Percentiles rank a stretch among this genome's conserved stretches.
phyloP scores from a whole-genome alignment of 2,888 invertebrate species.

The Papilio protenor region DNA sequence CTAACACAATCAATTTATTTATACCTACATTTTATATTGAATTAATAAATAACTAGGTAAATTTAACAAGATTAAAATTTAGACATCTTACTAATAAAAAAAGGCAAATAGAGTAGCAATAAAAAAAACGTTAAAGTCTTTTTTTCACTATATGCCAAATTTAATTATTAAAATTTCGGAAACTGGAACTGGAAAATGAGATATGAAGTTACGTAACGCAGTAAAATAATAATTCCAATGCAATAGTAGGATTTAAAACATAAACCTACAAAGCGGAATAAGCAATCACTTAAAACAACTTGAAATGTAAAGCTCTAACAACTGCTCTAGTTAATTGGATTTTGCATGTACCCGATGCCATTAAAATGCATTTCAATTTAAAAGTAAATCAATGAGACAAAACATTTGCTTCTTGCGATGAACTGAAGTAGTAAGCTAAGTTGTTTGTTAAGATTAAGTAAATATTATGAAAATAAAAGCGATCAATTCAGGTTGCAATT shows the following conservation, averaged over 20 bases:
- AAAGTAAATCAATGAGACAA: constrained; percentile 3
- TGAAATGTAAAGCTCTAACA: constrained; percentile 27
- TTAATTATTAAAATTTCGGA: too few relatives aligned
- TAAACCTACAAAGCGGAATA: constrained; percentile 14
- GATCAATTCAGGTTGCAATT: constrained; percentile 19
- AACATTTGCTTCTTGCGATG: not conserved
- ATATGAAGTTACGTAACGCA: not conserved
- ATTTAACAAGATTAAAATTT: not conserved
- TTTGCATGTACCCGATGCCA: constrained; percentile 13
- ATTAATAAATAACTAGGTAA: not conserved
- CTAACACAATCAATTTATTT: constrained; percentile 28
- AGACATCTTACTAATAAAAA: not conserved
- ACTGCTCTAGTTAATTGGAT: constrained; percentile 33
- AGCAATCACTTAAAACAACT: constrained; percentile 27
- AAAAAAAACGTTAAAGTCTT: too few relatives aligned
- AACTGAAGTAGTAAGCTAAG: not conserved
- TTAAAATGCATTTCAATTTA: constrained; percentile 24
- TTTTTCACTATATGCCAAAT: too few relatives aligned
- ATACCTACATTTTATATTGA: not conserved
- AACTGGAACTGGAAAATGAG: not conserved
- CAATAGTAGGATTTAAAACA: not conserved
- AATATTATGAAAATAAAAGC: not conserved
- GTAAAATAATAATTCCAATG: not conserved
- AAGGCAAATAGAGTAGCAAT: not conserved
- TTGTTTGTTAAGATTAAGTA: not conserved